These are phyloP conservation scores for Oreortyx pictus DNA, from an alignment of 2,797 vertebrate genomes.

Conservation along the genomic window DNA sequence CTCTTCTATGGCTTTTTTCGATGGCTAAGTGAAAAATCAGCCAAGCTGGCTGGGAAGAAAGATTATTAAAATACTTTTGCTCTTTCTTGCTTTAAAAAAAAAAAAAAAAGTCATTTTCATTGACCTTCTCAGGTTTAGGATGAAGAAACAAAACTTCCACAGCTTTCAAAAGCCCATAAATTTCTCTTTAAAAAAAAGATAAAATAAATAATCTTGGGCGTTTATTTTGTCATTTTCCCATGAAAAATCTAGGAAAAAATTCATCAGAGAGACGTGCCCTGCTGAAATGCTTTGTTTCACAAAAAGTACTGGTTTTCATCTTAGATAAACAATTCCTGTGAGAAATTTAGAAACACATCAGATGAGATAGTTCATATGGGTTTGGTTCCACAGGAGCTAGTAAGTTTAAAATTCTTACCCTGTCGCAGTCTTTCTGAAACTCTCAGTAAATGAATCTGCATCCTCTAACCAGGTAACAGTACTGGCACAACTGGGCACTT, in stretches of 20 bases:
- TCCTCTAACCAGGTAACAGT: constrained; percentile 12
- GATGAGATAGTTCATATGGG: neutral
- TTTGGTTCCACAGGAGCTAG: constrained; percentile 8
- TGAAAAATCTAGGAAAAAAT: neutral
- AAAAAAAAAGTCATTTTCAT: neutral
- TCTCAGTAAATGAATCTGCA: neutral
- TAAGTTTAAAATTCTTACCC: neutral
- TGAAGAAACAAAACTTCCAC: constrained; percentile 18
- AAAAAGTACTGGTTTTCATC: constrained; percentile 19
- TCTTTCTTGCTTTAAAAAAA: constrained; percentile 14
- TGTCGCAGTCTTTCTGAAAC: constrained; percentile 9
- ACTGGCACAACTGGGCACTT: constrained; percentile 3
- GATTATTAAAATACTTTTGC: neutral
- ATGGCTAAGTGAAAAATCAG: neutral
- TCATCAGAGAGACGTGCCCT: neutral
- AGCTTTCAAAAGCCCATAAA: neutral
- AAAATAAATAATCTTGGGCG: neutral
- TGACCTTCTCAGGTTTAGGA: constrained; percentile 8
- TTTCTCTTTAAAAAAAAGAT: constrained; percentile 1
- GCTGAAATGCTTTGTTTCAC: constrained; percentile 39
- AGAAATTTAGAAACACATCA: constrained; percentile 18
- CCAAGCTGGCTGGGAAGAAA: neutral
- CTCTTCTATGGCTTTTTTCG: neutral
- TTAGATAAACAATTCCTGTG: constrained; percentile 1
- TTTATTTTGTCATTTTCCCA: constrained; percentile 36